These are phyloP conservation scores for Eupeodes luniger DNA, from an alignment of 2,888 invertebrate genomes.

Conservation along the genomic window DNA sequence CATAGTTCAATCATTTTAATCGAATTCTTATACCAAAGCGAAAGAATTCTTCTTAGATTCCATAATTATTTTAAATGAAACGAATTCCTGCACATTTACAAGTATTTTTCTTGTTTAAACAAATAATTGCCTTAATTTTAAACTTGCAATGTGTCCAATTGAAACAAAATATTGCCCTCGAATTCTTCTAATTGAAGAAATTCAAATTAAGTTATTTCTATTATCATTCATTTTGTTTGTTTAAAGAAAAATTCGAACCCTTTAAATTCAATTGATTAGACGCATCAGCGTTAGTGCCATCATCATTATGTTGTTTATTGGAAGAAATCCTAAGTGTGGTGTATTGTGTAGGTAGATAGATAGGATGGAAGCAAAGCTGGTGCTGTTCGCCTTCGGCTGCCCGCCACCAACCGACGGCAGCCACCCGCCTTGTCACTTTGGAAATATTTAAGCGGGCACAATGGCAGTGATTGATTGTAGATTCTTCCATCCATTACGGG, in stretches of 20 bases:
- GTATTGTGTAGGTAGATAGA: not conserved
- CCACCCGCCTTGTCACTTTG: slow-evolving; percentile 36
- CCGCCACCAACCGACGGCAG: not conserved
- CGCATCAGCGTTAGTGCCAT: slow-evolving; percentile 13
- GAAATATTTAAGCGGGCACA: slow-evolving; percentile 66
- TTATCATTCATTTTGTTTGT: not conserved
- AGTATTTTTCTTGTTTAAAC: too few relatives aligned
- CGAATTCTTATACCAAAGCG: too few relatives aligned
- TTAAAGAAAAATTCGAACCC: slow-evolving; percentile 4
- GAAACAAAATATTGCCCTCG: not conserved
- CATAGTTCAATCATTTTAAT: too few relatives aligned
- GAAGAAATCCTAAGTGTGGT: not conserved
- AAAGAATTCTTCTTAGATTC: too few relatives aligned
- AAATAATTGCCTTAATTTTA: too few relatives aligned
- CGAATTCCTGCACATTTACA: too few relatives aligned
- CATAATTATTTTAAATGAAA: too few relatives aligned
- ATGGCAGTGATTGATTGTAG: slow-evolving; percentile 74
- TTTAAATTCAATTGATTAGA: slow-evolving; percentile 19
- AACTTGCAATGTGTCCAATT: too few relatives aligned
- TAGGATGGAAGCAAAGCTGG: slow-evolving; percentile 7
- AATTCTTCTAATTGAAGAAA: not conserved
- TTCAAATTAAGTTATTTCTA: not conserved
- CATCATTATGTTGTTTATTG: slow-evolving; percentile 18
- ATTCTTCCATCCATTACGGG: slow-evolving; percentile 70
- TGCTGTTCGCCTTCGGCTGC: not conserved